Percentiles rank a stretch among this genome's conserved stretches.
Evolutionary conservation across 64 coral and sea anemone genomes (phyloP).

Genomic region (Hydrozoanthus tunicans): DNA sequence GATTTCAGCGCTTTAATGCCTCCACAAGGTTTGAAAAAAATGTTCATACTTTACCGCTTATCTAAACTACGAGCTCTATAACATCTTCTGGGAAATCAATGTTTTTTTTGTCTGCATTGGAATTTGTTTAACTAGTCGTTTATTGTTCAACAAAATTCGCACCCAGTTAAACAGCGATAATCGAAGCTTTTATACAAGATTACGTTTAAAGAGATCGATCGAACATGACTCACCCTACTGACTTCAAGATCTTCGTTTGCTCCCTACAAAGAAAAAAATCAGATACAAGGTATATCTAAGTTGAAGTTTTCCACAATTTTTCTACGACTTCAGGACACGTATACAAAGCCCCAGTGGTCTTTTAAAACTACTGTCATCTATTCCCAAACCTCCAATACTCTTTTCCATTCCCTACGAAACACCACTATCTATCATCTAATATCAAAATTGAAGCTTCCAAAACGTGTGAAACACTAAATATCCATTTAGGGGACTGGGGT

Average conservation of each 20-base stretch:
- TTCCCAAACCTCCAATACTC: neutral
- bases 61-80: too few species aligned
- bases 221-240: slow-evolving; percentile 11
- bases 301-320: neutral
- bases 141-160: too few species aligned
- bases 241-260: slow-evolving; percentile 26
- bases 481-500: too few species aligned
- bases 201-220: neutral
- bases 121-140: too few species aligned
- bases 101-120: too few species aligned
- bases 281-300: neutral
- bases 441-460: too few species aligned
- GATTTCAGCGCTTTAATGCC: too few species aligned
- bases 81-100: too few species aligned
- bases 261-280: slow-evolving; percentile 1
- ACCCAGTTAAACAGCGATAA: neutral
- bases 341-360: neutral
- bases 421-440: neutral
- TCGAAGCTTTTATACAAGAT: neutral
- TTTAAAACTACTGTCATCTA: neutral
- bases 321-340: neutral
- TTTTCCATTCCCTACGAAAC: neutral
- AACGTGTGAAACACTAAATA: too few species aligned
- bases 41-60: too few species aligned
- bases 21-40: too few species aligned